phyloP scores from a whole-genome alignment of 2,888 invertebrate species.

The Adelphocoris suturalis region DNA sequence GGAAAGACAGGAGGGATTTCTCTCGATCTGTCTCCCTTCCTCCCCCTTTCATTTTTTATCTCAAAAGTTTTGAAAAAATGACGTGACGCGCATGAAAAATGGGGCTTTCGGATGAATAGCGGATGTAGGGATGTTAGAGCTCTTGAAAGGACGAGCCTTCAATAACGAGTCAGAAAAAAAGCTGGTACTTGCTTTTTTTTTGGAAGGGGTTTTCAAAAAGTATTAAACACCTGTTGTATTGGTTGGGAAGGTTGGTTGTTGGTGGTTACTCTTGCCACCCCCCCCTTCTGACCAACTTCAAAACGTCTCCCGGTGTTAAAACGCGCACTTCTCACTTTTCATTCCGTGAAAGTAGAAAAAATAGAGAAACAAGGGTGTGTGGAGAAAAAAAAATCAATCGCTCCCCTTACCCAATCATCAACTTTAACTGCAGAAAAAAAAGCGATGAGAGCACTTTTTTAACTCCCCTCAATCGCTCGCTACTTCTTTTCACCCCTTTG shows the following conservation, averaged over 20 bases:
- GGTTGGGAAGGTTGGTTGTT: background rate
- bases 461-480: background rate
- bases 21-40: background rate
- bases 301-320: background rate
- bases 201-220: background rate
- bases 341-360: background rate
- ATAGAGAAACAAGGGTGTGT: background rate
- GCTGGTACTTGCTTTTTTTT: no score
- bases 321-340: background rate
- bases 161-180: no score
- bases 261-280: background rate
- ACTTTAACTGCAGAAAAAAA: background rate
- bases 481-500: background rate
- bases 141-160: no score
- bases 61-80: background rate
- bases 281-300: background rate
- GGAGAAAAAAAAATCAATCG: background rate
- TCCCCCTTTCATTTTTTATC: background rate
- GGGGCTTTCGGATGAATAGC: background rate
- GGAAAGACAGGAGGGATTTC: background rate
- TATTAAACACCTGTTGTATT: background rate
- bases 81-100: background rate
- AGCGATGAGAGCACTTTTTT: constrained; percentile 5
- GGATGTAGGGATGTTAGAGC: background rate
- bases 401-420: constrained; percentile 13